Evolutionary conservation across 2,113 vertebrate species (phyloP).

Genomic region (Bagarius yarrelli): DNA sequence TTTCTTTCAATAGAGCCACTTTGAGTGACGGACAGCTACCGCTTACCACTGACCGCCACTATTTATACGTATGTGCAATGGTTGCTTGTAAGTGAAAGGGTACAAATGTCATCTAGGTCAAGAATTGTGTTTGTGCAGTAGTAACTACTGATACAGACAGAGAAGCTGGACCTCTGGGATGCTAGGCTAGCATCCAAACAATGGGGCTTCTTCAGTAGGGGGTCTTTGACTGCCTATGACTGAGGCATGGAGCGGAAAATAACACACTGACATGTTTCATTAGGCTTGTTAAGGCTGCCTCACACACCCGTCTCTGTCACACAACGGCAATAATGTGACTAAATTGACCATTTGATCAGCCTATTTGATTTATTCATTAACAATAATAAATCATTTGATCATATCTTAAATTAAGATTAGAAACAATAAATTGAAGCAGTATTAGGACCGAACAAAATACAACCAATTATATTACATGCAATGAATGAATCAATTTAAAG

Average conservation of each 20-base stretch:
- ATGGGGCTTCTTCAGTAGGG: conserved; percentile 53
- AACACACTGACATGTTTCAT: conserved; percentile 59
- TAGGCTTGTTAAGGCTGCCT: conserved; percentile 56
- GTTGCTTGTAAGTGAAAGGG: conserved; percentile 17
- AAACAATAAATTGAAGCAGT: background rate
- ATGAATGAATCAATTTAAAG: background rate
- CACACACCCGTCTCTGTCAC: background rate
- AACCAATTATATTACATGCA: background rate
- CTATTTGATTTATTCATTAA: conserved; percentile 1
- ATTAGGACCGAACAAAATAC: background rate
- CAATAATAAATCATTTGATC: background rate
- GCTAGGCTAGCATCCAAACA: conserved; percentile 62
- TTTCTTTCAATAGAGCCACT: conserved; percentile 46
- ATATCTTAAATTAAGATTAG: background rate
- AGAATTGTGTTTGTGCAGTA: conserved; percentile 30
- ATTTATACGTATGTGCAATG: conserved; percentile 12
- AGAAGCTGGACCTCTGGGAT: conserved; percentile 58
- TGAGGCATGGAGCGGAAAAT: conserved; percentile 58
- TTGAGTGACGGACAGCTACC: conserved; percentile 44
- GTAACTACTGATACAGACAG: conserved; percentile 54
- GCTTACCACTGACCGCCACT: conserved; percentile 61
- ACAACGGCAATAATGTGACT: conserved; percentile 15
- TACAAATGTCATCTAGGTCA: conserved; percentile 21
- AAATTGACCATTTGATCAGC: conserved; percentile 36
- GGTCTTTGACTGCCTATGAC: conserved; percentile 54